Percentiles rank a stretch among this genome's conserved stretches.
These are phyloP conservation scores for Carassius auratus DNA, from an alignment of 2,113 vertebrate species.

Conservation along the genomic window DNA sequence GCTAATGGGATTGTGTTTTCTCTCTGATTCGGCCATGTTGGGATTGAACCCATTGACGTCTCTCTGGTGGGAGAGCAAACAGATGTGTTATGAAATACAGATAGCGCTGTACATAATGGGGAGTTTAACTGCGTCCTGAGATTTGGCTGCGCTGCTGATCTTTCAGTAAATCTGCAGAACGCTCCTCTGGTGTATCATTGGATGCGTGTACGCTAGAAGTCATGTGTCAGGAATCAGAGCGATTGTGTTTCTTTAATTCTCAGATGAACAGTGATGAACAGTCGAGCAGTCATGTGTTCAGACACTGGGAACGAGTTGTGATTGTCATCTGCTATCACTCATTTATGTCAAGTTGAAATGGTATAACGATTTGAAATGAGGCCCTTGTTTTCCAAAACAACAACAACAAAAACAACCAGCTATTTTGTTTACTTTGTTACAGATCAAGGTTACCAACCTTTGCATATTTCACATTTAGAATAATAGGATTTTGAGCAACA, in stretches of 20 bases:
- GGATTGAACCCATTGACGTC: not conserved
- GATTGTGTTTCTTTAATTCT: constrained; percentile 1
- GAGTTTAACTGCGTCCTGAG: not conserved
- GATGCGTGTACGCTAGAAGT: not conserved
- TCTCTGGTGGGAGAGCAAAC: constrained; percentile 1
- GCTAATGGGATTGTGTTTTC: constrained; percentile 1
- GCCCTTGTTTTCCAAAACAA: not conserved
- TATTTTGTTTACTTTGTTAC: not conserved
- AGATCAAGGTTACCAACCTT: not conserved
- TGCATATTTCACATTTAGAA: not conserved
- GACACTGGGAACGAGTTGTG: not conserved
- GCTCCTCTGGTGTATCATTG: not conserved
- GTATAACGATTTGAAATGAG: not conserved
- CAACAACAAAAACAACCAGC: too few relatives aligned
- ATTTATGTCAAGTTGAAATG: not conserved
- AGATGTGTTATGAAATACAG: not conserved
- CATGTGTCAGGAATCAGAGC: not conserved
- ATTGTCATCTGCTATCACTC: not conserved
- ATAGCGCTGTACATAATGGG: not conserved
- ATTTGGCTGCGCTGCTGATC: not conserved
- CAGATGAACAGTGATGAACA: not conserved
- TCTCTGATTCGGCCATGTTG: not conserved
- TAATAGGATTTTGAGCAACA: not conserved
- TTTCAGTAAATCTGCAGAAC: constrained; percentile 1
- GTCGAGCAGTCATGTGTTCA: not conserved